A percentile compares a stretch with the other conserved stretches of the same genome.
phyloP scores from a whole-genome alignment of 1,140 invertebrate genomes.

The Heliothis subflexa region DNA sequence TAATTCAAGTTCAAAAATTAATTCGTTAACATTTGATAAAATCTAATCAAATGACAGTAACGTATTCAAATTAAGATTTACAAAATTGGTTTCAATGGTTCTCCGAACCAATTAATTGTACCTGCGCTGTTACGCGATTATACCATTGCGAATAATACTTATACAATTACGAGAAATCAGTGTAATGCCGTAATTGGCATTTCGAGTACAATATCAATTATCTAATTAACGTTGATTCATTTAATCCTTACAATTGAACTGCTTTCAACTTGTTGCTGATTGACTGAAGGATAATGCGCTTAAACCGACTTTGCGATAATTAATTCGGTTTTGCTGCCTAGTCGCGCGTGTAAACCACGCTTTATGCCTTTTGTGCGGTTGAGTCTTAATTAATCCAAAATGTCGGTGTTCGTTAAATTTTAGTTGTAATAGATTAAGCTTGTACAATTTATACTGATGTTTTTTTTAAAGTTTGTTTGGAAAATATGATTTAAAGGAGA shows the following conservation, averaged over 20 bases:
- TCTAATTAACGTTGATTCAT: conserved; percentile 21
- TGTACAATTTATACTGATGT: background rate
- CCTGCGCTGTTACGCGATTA: no score
- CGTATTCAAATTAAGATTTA: no score
- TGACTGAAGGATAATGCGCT: conserved; percentile 39
- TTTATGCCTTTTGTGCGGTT: background rate
- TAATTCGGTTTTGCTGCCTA: conserved; percentile 18
- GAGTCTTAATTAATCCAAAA: background rate
- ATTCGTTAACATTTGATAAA: no score
- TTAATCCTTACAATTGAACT: conserved; percentile 20
- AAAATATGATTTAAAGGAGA: background rate
- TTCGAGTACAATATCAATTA: background rate
- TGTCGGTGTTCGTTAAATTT: background rate
- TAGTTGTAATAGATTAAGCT: background rate
- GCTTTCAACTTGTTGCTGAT: conserved; percentile 24
- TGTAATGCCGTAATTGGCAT: background rate
- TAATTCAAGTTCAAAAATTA: no score
- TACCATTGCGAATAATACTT: no score
- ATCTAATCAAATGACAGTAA: no score
- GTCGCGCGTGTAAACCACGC: conserved; percentile 25
- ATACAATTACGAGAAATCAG: background rate
- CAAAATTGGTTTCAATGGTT: no score
- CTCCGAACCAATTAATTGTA: no score
- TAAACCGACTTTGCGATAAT: conserved; percentile 31
- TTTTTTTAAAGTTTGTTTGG: no score